Evolutionary conservation across 1,140 invertebrate species (phyloP).

Genomic region (Drosophila virilis): DNA sequence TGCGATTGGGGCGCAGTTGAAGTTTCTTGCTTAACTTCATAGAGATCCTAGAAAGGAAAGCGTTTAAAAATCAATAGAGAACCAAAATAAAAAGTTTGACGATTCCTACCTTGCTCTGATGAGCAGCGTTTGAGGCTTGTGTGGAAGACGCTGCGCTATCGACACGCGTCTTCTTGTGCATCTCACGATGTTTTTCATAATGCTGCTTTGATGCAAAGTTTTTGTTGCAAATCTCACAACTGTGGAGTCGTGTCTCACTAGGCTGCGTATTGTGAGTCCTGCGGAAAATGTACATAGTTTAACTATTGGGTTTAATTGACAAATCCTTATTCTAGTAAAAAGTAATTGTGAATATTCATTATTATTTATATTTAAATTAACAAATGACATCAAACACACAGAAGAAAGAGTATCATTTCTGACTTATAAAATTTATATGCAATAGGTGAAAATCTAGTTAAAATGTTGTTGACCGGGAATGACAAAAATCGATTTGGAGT

Average conservation of each 20-base stretch:
- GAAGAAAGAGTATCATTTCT: too few species aligned
- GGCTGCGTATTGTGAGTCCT: constrained; percentile 75
- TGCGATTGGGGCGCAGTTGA: constrained; percentile 28
- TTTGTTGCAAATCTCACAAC: constrained; percentile 90
- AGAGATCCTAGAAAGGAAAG: constrained; percentile 15
- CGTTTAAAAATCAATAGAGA: neutral
- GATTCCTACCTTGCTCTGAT: constrained; percentile 23
- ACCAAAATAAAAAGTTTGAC: neutral
- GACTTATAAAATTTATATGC: too few species aligned
- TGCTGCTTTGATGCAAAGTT: constrained; percentile 90
- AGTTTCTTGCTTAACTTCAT: constrained; percentile 38
- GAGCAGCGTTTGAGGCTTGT: constrained; percentile 4
- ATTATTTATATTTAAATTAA: too few species aligned
- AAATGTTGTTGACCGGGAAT: too few species aligned
- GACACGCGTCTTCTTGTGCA: constrained; percentile 59
- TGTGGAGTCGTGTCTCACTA: constrained; percentile 88
- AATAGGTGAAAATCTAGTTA: too few species aligned
- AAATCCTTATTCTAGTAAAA: neutral
- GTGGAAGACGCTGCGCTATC: constrained; percentile 21
- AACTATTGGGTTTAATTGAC: too few species aligned
- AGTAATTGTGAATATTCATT: neutral
- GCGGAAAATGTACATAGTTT: neutral
- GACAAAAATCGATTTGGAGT: too few species aligned
- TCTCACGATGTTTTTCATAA: constrained; percentile 87
- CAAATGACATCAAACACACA: too few species aligned